phyloP scores from a whole-genome alignment of 2,797 vertebrate genomes.

The Odontamblyopus rebecca region DNA sequence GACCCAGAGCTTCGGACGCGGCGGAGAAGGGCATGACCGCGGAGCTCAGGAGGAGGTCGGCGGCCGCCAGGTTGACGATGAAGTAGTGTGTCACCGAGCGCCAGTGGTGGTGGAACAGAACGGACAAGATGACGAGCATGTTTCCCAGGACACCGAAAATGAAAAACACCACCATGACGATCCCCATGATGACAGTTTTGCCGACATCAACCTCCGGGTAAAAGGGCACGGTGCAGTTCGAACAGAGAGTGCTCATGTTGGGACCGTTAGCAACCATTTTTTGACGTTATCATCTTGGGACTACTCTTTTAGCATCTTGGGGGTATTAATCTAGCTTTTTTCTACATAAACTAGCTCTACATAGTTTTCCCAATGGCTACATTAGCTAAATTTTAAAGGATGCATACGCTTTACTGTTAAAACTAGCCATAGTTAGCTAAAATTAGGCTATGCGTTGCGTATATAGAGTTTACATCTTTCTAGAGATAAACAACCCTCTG shows the following conservation, averaged over 20 bases:
- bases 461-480: background rate
- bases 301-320: background rate
- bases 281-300: background rate
- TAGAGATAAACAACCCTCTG: background rate
- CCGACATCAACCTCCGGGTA: slow-evolving; percentile 52
- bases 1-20: slow-evolving; percentile 70
- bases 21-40: slow-evolving; percentile 79
- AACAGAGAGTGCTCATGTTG: slow-evolving; percentile 61
- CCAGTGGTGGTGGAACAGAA: slow-evolving; percentile 75
- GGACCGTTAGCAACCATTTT: slow-evolving; percentile 57
- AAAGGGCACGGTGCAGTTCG: slow-evolving; percentile 68
- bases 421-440: background rate
- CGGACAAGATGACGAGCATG: slow-evolving; percentile 80
- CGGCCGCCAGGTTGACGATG: slow-evolving; percentile 79
- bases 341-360: background rate
- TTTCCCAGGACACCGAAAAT: slow-evolving; percentile 81
- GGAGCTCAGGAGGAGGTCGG: slow-evolving; percentile 78
- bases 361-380: too few relatives aligned
- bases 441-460: background rate
- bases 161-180: slow-evolving; percentile 72
- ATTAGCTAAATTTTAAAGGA: background rate
- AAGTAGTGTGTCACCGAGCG: slow-evolving; percentile 81
- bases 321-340: background rate
- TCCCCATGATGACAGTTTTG: slow-evolving; percentile 67
- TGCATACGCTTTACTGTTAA: background rate